These are phyloP conservation scores for Ptilonorhynchus violaceus DNA, from an alignment of 2,113 vertebrate genomes.

Conservation along the genomic window DNA sequence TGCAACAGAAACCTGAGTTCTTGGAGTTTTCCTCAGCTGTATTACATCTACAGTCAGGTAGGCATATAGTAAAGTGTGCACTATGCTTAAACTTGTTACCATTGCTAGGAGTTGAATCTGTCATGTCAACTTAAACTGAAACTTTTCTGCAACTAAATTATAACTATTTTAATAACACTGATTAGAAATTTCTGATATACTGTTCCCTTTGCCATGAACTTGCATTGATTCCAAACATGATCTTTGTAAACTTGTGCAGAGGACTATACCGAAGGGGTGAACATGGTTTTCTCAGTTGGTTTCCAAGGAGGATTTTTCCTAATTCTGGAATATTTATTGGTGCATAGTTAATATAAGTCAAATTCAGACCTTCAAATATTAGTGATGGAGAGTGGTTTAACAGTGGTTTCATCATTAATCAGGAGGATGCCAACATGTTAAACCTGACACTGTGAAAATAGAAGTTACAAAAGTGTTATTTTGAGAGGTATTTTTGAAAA, in stretches of 20 bases:
- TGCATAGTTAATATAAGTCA: not conserved
- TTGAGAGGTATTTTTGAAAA: not conserved
- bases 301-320: not conserved
- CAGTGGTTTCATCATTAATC: not conserved
- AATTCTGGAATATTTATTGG: not conserved
- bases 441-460: not conserved
- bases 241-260: not conserved
- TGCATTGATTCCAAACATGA: not conserved
- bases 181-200: not conserved
- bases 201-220: not conserved
- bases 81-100: not conserved
- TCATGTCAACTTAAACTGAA: not conserved
- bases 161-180: not conserved
- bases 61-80: not conserved
- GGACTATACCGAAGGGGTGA: not conserved
- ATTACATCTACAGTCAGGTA: not conserved
- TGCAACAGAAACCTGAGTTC: not conserved
- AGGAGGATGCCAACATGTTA: not conserved
- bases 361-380: not conserved
- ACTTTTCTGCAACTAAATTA: not conserved
- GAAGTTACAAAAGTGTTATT: not conserved
- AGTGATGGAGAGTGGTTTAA: not conserved
- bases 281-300: not conserved
- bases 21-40: not conserved
- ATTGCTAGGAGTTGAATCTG: not conserved